These are phyloP conservation scores for Ferrisia virgata DNA, from an alignment of 2,888 invertebrate species.

Conservation along the genomic window DNA sequence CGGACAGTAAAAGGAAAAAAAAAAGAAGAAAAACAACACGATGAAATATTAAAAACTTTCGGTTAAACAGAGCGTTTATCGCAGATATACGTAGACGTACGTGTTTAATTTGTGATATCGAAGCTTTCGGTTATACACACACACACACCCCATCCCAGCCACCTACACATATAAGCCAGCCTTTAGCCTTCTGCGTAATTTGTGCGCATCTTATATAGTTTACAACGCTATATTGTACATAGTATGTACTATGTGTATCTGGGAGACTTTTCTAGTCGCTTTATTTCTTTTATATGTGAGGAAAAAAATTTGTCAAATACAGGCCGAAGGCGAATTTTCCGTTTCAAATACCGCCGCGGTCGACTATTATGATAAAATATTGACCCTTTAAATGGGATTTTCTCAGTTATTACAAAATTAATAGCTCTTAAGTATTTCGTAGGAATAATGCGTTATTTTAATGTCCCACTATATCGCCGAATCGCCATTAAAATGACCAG, in stretches of 20 bases:
- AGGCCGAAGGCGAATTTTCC: neutral
- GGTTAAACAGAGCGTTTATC: neutral
- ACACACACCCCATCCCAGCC: too few relatives aligned
- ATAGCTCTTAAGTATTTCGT: conserved; percentile 16
- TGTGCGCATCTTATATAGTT: neutral
- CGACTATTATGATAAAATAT: conserved; percentile 42
- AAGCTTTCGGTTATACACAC: neutral
- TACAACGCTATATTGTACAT: too few relatives aligned
- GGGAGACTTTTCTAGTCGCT: neutral
- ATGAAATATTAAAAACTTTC: neutral
- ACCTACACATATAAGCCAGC: too few relatives aligned
- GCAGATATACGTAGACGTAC: neutral
- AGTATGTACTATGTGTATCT: neutral
- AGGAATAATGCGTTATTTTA: conserved; percentile 21
- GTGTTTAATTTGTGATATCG: too few relatives aligned
- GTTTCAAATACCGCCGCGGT: conserved; percentile 20
- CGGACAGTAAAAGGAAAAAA: too few relatives aligned
- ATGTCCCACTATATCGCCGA: conserved; percentile 12
- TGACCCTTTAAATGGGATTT: conserved; percentile 36
- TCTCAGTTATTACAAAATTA: conserved; percentile 23
- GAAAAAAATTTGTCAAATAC: conserved; percentile 20
- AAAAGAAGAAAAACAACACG: neutral
- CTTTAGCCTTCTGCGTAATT: too few relatives aligned
- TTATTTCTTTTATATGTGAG: neutral
- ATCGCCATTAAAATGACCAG: conserved; percentile 33